Base-by-base conservation (phyloP, 2,113 vertebrate genomes). In the Coturnix japonica region DNA sequence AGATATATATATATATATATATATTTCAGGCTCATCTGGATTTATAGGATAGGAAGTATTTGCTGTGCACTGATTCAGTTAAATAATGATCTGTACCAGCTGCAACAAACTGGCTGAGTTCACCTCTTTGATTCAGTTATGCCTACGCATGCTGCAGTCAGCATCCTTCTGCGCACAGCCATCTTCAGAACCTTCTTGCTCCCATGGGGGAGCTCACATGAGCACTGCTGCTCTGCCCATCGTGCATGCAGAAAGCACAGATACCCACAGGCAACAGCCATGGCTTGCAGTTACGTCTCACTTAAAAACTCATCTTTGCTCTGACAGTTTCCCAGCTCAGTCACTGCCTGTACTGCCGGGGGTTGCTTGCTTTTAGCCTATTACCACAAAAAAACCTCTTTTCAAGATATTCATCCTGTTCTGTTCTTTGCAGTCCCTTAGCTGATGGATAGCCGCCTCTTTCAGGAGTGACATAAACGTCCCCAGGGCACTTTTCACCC, bases 91-190 rank as follows among this genome's bases (percentile, higher is more conserved):
- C 71, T 87, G 87, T 82, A 73, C 59, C 91, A 90, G 86, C 74
- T 94, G 86, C 92, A 35, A 20, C 37, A 87, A 90, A 91, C 59
- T 56, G 80, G 12, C 54, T 93, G 95, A 95, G 83, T 90, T 95
- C 77, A 90, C 77, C 81, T 49, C 81, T 90, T 90, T 94, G 82
- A 95, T 88, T 92, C 89, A 74, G 89, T 92, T 93, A 85, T 35
- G 64, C 94, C 91, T 60, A 91, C 64, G 1, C 81, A 81, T 39
- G 84, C 87, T 41, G 65, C 23, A 91, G 73, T 85, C 83, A 75
- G 65, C 89, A 90, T 70, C 86, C 81, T 89, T 86, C 63, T 56
- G 67, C 1, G 1, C 51, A 49, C 28, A 81, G 71, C 31, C 79
- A n/a, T 66, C 71, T 93, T 73, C 77, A 63, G 67, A 73, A 81